Percentiles rank a stretch among this genome's conserved stretches.
Conservation (phyloP, 1,140 invertebrate genomes). For the Coenobita brevimanus region DNA sequence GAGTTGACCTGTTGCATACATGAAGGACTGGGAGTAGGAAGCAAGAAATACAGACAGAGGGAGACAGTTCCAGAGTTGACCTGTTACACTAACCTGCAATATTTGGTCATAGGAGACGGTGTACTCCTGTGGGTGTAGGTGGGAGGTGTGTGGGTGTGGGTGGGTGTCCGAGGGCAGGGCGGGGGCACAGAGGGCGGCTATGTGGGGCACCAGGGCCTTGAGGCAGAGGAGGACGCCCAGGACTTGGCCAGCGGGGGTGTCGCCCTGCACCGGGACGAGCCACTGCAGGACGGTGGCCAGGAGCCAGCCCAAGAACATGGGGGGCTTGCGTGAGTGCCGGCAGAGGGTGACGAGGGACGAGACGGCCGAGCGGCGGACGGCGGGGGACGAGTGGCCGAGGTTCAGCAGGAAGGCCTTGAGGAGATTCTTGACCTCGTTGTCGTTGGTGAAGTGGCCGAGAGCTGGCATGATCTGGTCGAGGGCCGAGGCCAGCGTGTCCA, state of each 20-base stretch:
- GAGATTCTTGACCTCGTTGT: slow-evolving; percentile 84
- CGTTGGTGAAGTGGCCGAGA: slow-evolving; percentile 82
- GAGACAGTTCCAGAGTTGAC: no score
- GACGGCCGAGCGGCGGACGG: slow-evolving; percentile 80
- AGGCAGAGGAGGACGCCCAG: slow-evolving; percentile 81
- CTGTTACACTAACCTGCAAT: slow-evolving; percentile 66
- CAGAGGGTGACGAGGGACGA: slow-evolving; percentile 80
- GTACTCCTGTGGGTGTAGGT: slow-evolving; percentile 59
- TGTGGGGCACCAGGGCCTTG: slow-evolving; percentile 78
- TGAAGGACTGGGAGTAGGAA: no score
- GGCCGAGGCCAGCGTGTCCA: slow-evolving; percentile 82
- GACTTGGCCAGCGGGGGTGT: slow-evolving; percentile 75
- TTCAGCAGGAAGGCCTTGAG: slow-evolving; percentile 81
- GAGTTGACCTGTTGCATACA: no score
- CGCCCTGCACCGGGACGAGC: slow-evolving; percentile 76
- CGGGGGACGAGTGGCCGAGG: slow-evolving; percentile 78
- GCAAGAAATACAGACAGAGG: no score
- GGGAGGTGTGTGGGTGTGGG: slow-evolving; percentile 77
- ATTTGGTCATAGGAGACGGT: slow-evolving; percentile 69
- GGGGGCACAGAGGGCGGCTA: slow-evolving; percentile 73
- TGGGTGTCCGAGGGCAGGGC: slow-evolving; percentile 80
- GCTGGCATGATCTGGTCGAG: slow-evolving; percentile 82
- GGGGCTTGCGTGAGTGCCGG: slow-evolving; percentile 79
- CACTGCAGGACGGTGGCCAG: slow-evolving; percentile 75
- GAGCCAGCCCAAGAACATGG: slow-evolving; percentile 78